phyloP scores from a whole-genome alignment of 2,113 vertebrate species.

The Oreochromis tanganicae region DNA sequence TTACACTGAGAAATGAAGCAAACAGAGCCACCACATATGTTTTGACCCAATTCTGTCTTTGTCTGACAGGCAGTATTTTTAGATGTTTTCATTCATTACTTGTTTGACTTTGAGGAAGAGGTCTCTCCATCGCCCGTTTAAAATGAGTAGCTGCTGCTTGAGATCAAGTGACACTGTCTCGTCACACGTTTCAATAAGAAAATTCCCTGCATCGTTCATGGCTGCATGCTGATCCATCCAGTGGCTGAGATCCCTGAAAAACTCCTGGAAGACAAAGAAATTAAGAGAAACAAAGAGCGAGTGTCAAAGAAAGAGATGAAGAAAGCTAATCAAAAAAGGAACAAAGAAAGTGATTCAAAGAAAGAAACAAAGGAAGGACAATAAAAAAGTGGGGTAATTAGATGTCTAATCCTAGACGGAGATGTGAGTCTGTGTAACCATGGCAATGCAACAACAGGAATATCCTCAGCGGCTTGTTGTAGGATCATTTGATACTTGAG shows the following conservation, averaged over 20 bases:
- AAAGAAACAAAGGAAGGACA: conserved; percentile 39
- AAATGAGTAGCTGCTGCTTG: conserved; percentile 89
- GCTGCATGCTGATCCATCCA: conserved; percentile 92
- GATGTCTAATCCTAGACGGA: conserved; percentile 54
- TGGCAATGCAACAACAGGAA: conserved; percentile 46
- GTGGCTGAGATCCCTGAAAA: conserved; percentile 72
- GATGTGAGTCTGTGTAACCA: conserved; percentile 56
- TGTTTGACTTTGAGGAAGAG: conserved; percentile 87
- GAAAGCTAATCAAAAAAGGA: conserved; percentile 14
- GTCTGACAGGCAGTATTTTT: not conserved
- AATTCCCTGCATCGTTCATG: conserved; percentile 98
- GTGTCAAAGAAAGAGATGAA: conserved; percentile 27
- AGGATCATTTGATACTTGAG: conserved; percentile 49
- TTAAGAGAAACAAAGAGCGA: conserved; percentile 23
- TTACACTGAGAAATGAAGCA: not conserved
- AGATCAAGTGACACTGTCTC: conserved; percentile 90
- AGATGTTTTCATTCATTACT: conserved; percentile 58
- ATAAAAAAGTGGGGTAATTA: conserved; percentile 65
- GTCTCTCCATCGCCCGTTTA: conserved; percentile 74
- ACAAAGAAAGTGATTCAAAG: conserved; percentile 37
- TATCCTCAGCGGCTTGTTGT: conserved; percentile 46
- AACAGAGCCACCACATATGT: not conserved
- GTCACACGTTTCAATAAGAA: conserved; percentile 94
- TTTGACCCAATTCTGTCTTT: not conserved
- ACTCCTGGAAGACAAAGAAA: conserved; percentile 66